A percentile compares a stretch with the other conserved stretches of the same genome.
These are phyloP conservation scores for Neopelma chrysocephalum DNA, from an alignment of 2,797 vertebrate species.

Conservation along the genomic window DNA sequence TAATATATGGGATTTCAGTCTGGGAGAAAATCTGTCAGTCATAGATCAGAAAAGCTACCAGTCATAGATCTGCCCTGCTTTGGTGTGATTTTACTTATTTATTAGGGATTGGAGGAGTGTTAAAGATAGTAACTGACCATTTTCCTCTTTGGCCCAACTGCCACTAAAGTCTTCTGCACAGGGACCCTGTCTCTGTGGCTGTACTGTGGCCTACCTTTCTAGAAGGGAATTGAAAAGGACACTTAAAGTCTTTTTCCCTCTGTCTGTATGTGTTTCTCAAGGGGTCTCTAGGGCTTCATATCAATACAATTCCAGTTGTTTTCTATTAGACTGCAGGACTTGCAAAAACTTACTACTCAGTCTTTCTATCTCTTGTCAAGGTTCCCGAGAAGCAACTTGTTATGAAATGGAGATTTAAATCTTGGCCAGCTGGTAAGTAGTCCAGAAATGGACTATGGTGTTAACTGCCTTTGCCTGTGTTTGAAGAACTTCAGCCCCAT, in stretches of 20 bases:
- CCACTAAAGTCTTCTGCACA: neutral
- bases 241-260: neutral
- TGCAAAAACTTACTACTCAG: neutral
- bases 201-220: neutral
- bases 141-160: neutral
- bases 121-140: neutral
- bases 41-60: neutral
- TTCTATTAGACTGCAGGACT: neutral
- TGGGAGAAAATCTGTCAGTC: neutral
- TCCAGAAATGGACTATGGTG: neutral
- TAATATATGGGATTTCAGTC: neutral
- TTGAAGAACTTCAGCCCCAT: neutral
- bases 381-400: constrained; percentile 89
- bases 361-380: constrained; percentile 67
- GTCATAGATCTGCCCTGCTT: neutral
- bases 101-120: neutral
- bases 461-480: neutral
- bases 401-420: constrained; percentile 98
- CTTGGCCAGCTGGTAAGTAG: constrained; percentile 91
- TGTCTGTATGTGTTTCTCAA: neutral
- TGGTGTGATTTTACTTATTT: neutral
- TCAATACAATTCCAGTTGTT: neutral
- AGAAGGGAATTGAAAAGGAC: neutral
- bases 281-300: neutral
- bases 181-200: neutral